phyloP scores from a whole-genome alignment of 2,888 invertebrate species.

The Spisula subtruncata region DNA sequence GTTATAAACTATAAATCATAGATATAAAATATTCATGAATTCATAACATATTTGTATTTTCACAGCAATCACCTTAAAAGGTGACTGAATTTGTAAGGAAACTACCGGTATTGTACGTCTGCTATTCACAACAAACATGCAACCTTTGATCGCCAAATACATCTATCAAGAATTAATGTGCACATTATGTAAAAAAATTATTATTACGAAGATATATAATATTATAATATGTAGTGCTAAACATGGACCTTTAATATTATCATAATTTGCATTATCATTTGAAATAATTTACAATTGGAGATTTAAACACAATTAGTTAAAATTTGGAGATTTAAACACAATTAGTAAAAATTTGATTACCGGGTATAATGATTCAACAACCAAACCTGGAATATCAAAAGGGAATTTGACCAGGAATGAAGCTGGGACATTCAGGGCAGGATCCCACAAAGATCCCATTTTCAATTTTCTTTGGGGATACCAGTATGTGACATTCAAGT shows the following conservation, averaged over 20 bases:
- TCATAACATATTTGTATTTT: constrained; percentile 3
- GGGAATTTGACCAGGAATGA: too few species aligned
- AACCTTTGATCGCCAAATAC: not conserved
- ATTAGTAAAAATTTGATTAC: too few species aligned
- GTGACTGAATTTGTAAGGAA: not conserved
- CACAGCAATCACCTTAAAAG: not conserved
- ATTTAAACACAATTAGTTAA: too few species aligned
- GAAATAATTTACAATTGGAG: too few species aligned
- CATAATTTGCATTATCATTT: not conserved
- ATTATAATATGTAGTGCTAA: not conserved
- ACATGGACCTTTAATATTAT: not conserved
- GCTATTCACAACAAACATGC: constrained; percentile 5
- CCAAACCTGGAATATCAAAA: too few species aligned
- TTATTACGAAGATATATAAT: too few species aligned
- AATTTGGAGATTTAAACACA: too few species aligned
- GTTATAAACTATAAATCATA: not conserved
- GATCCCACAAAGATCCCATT: too few species aligned
- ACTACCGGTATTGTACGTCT: not conserved
- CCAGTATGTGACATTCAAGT: too few species aligned
- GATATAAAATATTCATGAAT: constrained; percentile 17
- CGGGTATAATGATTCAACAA: too few species aligned
- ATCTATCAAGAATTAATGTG: not conserved
- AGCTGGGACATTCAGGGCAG: too few species aligned
- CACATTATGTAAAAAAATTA: not conserved
- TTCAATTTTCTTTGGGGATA: too few species aligned